Conservation (phyloP, 2,888 invertebrate genomes). For the Oscheius sp. region DNA sequence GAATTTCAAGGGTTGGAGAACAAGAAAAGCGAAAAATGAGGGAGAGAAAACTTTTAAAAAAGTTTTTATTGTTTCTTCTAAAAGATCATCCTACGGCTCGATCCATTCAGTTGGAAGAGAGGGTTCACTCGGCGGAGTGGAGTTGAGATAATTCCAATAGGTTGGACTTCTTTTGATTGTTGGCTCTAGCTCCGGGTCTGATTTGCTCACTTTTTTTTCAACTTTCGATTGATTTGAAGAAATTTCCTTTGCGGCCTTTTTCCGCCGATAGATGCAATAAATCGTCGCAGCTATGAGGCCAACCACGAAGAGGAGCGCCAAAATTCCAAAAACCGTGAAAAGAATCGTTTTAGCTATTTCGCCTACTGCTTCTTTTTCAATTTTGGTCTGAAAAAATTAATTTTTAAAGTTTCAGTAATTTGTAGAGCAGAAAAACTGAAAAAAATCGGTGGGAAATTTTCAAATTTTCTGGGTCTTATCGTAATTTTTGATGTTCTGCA, state of each 20-base stretch:
- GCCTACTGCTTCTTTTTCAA: no score
- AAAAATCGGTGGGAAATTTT: no score
- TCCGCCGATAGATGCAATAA: not conserved
- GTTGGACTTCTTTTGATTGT: not conserved
- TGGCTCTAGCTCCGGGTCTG: not conserved
- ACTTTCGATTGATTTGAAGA: not conserved
- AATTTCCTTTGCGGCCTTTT: not conserved
- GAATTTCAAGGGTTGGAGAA: no score
- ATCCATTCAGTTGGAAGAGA: slow-evolving; percentile 11
- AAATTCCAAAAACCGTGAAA: not conserved
- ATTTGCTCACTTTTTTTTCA: not conserved
- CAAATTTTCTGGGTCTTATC: no score
- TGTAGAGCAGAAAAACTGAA: no score
- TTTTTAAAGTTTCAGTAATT: no score
- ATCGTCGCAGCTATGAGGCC: not conserved
- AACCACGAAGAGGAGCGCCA: not conserved
- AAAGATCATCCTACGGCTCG: not conserved
- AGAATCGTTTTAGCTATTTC: no score
- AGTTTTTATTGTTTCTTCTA: no score
- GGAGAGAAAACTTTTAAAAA: no score
- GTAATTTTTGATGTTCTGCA: no score
- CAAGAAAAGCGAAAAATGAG: no score
- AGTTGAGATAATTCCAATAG: not conserved
- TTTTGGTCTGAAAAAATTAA: no score
- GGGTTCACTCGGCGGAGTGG: slow-evolving; percentile 3